phyloP scores from a whole-genome alignment of 2,888 invertebrate genomes.

The Anaspis maculata region DNA sequence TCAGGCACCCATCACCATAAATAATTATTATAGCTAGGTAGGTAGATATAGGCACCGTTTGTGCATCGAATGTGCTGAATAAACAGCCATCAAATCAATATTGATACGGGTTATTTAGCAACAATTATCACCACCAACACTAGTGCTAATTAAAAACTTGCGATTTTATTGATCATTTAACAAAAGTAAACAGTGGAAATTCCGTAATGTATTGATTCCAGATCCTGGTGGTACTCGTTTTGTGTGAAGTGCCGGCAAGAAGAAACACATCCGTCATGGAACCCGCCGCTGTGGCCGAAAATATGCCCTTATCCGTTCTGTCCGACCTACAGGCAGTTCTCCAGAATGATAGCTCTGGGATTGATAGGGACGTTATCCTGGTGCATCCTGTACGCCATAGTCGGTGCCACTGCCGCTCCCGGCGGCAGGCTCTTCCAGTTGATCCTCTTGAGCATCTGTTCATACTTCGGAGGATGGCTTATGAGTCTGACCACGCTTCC shows the following conservation, averaged over 20 bases:
- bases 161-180: too few relatives aligned
- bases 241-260: constrained; percentile 71
- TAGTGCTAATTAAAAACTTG: too few relatives aligned
- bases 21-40: too few relatives aligned
- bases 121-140: too few relatives aligned
- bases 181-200: too few relatives aligned
- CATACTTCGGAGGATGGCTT: constrained; percentile 77
- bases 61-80: too few relatives aligned
- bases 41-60: too few relatives aligned
- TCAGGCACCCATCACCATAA: too few relatives aligned
- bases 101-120: too few relatives aligned
- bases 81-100: too few relatives aligned
- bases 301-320: constrained; percentile 79
- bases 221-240: constrained; percentile 78
- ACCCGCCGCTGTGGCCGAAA: constrained; percentile 71
- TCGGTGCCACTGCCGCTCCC: constrained; percentile 71
- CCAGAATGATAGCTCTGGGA: constrained; percentile 64
- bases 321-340: constrained; percentile 74
- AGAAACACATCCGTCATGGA: constrained; percentile 64
- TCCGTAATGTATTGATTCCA: too few relatives aligned
- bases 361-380: constrained; percentile 67
- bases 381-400: constrained; percentile 67
- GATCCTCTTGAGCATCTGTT: constrained; percentile 64
- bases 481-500: constrained; percentile 73
- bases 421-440: constrained; percentile 77